These are phyloP conservation scores for Styela clava DNA, from an alignment of 23 tunicate species.

Conservation along the genomic window DNA sequence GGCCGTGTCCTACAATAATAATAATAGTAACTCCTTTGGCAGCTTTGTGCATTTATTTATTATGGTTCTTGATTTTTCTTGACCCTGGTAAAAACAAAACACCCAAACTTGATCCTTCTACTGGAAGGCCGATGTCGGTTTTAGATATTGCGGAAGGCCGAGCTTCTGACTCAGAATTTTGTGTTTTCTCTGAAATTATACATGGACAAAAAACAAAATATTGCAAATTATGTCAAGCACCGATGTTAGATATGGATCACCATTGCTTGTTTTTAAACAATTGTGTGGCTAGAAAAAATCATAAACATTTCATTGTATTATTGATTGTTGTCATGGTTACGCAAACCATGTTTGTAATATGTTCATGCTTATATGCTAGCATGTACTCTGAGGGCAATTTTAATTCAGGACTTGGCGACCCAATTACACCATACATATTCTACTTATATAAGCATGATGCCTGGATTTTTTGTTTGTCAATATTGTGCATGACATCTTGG, in stretches of 20 bases:
- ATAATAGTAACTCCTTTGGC: conserved; percentile 5
- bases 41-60: conserved; percentile 20
- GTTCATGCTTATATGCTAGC: neutral
- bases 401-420: conserved; percentile 13
- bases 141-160: conserved; percentile 70
- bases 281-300: conserved; percentile 71
- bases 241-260: conserved; percentile 63
- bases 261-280: conserved; percentile 79
- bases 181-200: conserved; percentile 65
- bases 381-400: neutral
- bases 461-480: conserved; percentile 29
- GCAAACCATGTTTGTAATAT: conserved; percentile 28
- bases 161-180: conserved; percentile 56
- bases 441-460: conserved; percentile 24
- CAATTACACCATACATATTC: neutral
- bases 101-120: neutral
- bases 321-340: conserved; percentile 49
- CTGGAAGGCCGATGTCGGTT: conserved; percentile 36
- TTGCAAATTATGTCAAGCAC: conserved; percentile 62
- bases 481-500: conserved; percentile 37
- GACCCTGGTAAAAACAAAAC: conserved; percentile 59
- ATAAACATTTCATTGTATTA: conserved; percentile 46
- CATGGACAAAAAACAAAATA: conserved; percentile 40
- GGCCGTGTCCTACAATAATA: conserved; percentile 46
- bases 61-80: conserved; percentile 35